phyloP scores from a whole-genome alignment of 37 sponge, comb jelly and placozoan genomes.

The Beroe ovata region DNA sequence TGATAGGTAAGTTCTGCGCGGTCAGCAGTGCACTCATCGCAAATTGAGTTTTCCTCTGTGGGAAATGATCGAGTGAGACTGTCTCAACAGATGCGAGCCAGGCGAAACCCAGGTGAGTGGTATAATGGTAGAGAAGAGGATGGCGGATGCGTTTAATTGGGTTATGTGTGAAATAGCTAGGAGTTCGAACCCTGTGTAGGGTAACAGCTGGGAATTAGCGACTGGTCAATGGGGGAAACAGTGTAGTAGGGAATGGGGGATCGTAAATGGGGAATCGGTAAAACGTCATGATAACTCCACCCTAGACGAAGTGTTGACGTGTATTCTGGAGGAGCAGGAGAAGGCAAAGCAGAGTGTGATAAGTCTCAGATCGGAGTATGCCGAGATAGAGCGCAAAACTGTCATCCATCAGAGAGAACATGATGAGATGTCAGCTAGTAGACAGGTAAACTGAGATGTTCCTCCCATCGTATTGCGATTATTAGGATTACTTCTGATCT shows the following conservation, averaged over 20 bases:
- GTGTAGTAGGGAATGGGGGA: no score
- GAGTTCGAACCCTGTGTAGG: no score
- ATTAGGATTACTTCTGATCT: no score
- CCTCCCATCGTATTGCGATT: no score
- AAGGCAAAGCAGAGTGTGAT: conserved; percentile 43
- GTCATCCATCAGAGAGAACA: background rate
- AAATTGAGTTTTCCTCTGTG: background rate
- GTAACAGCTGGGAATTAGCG: no score
- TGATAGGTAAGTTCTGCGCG: conserved; percentile 37
- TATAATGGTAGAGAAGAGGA: no score
- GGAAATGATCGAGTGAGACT: background rate
- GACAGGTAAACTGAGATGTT: background rate
- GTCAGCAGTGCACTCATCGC: conserved; percentile 24
- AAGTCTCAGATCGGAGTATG: background rate
- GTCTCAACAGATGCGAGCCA: conserved; percentile 5
- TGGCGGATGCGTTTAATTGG: no score
- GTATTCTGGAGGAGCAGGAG: conserved; percentile 57
- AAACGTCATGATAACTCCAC: no score
- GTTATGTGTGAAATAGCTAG: no score
- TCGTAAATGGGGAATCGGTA: no score
- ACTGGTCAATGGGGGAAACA: no score
- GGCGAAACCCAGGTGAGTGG: conserved; percentile 23
- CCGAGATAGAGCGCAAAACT: background rate
- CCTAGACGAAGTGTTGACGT: conserved; percentile 36
- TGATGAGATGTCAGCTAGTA: background rate